Percentiles rank a stretch among this genome's conserved stretches.
Evolutionary conservation across 2,888 invertebrate species (phyloP).

Genomic region (Tetropium fuscum): DNA sequence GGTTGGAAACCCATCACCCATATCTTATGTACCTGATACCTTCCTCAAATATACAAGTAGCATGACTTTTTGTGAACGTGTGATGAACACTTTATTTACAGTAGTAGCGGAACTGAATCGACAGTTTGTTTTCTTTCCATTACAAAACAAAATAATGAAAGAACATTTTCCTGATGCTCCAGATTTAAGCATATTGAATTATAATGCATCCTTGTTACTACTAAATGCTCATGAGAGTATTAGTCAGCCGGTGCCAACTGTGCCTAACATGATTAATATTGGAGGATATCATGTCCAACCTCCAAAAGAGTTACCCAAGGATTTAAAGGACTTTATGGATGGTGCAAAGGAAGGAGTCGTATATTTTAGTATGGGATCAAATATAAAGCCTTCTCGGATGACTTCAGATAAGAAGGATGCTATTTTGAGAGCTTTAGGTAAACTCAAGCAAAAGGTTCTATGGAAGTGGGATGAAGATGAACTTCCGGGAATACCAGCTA

Average conservation of each 20-base stretch:
- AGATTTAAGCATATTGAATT: slow-evolving; percentile 42
- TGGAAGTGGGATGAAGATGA: slow-evolving; percentile 76
- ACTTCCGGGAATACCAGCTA: slow-evolving; percentile 53
- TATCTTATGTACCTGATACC: slow-evolving; percentile 41
- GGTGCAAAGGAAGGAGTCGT: slow-evolving; percentile 56
- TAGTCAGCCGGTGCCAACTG: slow-evolving; percentile 66
- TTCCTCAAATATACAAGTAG: slow-evolving; percentile 57
- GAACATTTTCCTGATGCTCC: slow-evolving; percentile 54
- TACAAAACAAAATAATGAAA: slow-evolving; percentile 48
- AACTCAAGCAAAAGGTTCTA: slow-evolving; percentile 60
- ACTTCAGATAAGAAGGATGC: slow-evolving; percentile 66
- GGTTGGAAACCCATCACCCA: slow-evolving; percentile 16
- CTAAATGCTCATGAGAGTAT: slow-evolving; percentile 67
- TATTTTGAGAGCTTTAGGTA: slow-evolving; percentile 70
- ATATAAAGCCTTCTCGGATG: slow-evolving; percentile 69
- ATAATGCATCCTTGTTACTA: slow-evolving; percentile 54
- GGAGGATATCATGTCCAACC: slow-evolving; percentile 68
- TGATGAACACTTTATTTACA: slow-evolving; percentile 66
- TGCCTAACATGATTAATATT: slow-evolving; percentile 71
- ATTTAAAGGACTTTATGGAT: slow-evolving; percentile 68
- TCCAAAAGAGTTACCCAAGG: slow-evolving; percentile 53
- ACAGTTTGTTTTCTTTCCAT: slow-evolving; percentile 45
- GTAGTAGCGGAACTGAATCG: slow-evolving; percentile 24
- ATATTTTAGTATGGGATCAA: slow-evolving; percentile 72
- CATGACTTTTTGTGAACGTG: slow-evolving; percentile 69